Conservation (phyloP, 2,888 invertebrate species). For the Sesia bembeciformis region DNA sequence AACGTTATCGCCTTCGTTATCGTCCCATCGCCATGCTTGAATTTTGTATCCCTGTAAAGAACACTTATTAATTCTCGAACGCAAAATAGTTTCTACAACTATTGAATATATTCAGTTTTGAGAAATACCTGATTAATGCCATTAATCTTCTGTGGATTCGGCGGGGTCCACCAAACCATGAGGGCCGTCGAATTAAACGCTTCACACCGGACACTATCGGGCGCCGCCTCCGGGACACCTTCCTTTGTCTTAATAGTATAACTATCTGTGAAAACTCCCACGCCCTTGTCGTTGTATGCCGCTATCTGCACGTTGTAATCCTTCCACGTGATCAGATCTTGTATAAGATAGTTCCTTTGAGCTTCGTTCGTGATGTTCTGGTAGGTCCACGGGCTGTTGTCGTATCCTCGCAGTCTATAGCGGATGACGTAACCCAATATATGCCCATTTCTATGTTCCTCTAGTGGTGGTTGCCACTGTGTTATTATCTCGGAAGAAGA, state of each 20-base stretch:
- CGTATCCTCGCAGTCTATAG: slow-evolving; percentile 93
- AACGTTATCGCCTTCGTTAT: slow-evolving; percentile 65
- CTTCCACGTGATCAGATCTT: slow-evolving; percentile 97
- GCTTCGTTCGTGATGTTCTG: slow-evolving; percentile 95
- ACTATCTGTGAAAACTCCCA: slow-evolving; percentile 92
- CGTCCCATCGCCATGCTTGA: slow-evolving; percentile 85
- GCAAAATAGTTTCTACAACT: neutral
- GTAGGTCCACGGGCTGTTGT: slow-evolving; percentile 92
- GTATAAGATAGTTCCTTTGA: slow-evolving; percentile 90
- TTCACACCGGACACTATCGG: slow-evolving; percentile 84
- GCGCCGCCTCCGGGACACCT: slow-evolving; percentile 95
- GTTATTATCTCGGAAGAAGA: slow-evolving; percentile 96
- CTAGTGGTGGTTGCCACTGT: slow-evolving; percentile 96
- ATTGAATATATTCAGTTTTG: neutral
- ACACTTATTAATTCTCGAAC: neutral
- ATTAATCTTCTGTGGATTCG: slow-evolving; percentile 97
- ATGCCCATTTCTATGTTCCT: slow-evolving; percentile 96
- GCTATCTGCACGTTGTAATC: slow-evolving; percentile 97
- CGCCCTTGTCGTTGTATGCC: slow-evolving; percentile 96
- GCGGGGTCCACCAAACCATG: slow-evolving; percentile 94
- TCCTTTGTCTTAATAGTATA: slow-evolving; percentile 96
- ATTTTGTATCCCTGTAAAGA: slow-evolving; percentile 84
- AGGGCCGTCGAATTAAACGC: slow-evolving; percentile 91
- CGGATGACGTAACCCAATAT: slow-evolving; percentile 94
- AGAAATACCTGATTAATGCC: slow-evolving; percentile 90